Base-by-base conservation (phyloP, 2,888 invertebrate species). In the Hemithea aestivaria region DNA sequence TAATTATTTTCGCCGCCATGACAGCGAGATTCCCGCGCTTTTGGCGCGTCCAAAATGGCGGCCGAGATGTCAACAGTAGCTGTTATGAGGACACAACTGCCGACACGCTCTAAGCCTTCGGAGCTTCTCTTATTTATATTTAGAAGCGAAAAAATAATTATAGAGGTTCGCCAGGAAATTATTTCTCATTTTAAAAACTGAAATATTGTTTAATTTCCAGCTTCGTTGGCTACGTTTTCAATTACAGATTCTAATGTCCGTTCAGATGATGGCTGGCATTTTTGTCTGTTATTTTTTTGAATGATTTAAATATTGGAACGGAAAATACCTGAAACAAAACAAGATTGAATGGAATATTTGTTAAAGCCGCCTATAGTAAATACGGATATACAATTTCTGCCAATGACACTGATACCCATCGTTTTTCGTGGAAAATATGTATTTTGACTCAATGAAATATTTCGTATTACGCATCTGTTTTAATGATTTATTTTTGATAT, bases 1-100 rank as follows among this genome's bases (percentile, higher is more conserved):
- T 87, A 85, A 87, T 87, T 85, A 87, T 83, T 81, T 80, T 73
- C 62, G 67, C 69, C 70, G 79, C 76, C 73, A 74, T 79, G 83
- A 79, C 82, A 81, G 77, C 66, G 58, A 68, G 69, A 64, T 78
- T 76, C 67, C 73, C 81, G 81, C 79, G 77, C 75, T 80, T 76
- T 75, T 56, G 59, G 49, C 55, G 63, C 57, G 58, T 63, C 57
- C 67, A 74, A 75, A 73, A 75, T 75, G 74, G 76, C 73, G 71
- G 62, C 58, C 53, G 59, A 60, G 66, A 56, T 66, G 65, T 63
- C 79, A 83, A 78, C 83, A 74, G 66, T 65, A 61, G 66, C 75
- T 73, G 76, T 79, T 81, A 79, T 72, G 75, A 66, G 67, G 71
- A 77, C 75, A 74, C 66, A 60, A 65, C 58, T 66, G 74, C 56